These are phyloP conservation scores for Patagioenas fasciata DNA, from an alignment of 2,113 vertebrate species.

Conservation along the genomic window DNA sequence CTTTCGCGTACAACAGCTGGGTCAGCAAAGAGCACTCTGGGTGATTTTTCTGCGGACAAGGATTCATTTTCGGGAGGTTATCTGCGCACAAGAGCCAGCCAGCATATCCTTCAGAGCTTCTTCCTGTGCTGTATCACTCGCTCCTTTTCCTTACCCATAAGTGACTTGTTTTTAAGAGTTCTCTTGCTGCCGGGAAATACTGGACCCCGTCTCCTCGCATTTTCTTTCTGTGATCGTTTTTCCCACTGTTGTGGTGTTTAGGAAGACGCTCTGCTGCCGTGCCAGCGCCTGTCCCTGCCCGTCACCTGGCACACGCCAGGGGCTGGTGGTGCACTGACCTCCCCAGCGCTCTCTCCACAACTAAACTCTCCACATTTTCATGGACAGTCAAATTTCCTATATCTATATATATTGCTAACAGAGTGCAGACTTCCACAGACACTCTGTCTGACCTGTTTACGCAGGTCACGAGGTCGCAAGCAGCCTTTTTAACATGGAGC, in stretches of 20 bases:
- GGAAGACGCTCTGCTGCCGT: neutral
- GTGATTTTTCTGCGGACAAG: neutral
- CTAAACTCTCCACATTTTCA: neutral
- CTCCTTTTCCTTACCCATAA: neutral
- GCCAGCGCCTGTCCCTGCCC: neutral
- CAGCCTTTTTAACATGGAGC: neutral
- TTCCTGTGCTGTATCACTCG: neutral
- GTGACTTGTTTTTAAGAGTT: neutral
- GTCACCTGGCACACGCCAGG: neutral
- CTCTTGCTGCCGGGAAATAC: neutral
- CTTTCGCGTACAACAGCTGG: neutral
- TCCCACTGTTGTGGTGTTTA: neutral
- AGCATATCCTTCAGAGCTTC: neutral
- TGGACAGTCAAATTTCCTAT: neutral
- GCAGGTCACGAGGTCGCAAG: neutral
- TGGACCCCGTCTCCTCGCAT: neutral
- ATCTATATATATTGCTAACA: too few species aligned
- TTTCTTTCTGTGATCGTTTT: neutral
- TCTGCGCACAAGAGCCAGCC: neutral
- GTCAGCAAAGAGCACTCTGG: neutral
- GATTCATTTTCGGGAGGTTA: neutral
- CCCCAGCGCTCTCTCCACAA: neutral
- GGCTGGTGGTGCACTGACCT: neutral
- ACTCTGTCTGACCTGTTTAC: neutral
- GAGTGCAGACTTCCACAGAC: neutral